These are phyloP conservation scores for Cancer borealis DNA, from an alignment of 2,888 invertebrate species.

Conservation along the genomic window DNA sequence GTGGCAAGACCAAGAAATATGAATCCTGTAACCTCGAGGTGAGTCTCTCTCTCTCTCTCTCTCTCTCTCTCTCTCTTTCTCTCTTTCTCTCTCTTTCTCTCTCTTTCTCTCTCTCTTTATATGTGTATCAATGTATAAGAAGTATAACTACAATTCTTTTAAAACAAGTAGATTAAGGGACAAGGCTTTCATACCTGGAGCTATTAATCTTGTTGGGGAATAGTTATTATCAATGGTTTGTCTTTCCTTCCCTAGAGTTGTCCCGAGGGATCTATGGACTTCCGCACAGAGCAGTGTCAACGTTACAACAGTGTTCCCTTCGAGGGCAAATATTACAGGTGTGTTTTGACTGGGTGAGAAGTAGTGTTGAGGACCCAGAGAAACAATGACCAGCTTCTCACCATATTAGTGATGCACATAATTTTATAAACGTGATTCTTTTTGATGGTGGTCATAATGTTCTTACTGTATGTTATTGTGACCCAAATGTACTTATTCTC, in stretches of 20 bases:
- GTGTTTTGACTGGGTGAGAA: constrained; percentile 79
- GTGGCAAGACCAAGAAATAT: constrained; percentile 90
- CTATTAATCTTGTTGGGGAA: not conserved
- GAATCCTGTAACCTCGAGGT: constrained; percentile 95
- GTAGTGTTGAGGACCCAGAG: not conserved
- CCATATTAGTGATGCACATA: not conserved
- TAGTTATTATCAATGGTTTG: not conserved
- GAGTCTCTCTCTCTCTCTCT: constrained; percentile 78
- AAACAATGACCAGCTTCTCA: not conserved
- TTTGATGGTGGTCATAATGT: not conserved
- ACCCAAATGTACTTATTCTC: not conserved
- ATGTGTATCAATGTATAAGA: too few species aligned
- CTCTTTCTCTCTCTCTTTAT: too few species aligned
- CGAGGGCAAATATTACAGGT: constrained; percentile 90
- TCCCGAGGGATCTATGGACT: constrained; percentile 88
- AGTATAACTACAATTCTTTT: too few species aligned
- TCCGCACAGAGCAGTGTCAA: constrained; percentile 93
- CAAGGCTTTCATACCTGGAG: not conserved
- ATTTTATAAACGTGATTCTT: not conserved
- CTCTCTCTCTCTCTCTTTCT: not conserved
- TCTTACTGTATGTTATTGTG: not conserved
- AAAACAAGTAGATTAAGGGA: not conserved
- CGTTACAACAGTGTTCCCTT: constrained; percentile 90
- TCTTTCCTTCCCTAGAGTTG: constrained; percentile 81
- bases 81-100: not conserved